A percentile compares a stretch with the other conserved stretches of the same genome.
phyloP scores from a whole-genome alignment of 2,888 invertebrate species.

The Meiosimyza platycephala region DNA sequence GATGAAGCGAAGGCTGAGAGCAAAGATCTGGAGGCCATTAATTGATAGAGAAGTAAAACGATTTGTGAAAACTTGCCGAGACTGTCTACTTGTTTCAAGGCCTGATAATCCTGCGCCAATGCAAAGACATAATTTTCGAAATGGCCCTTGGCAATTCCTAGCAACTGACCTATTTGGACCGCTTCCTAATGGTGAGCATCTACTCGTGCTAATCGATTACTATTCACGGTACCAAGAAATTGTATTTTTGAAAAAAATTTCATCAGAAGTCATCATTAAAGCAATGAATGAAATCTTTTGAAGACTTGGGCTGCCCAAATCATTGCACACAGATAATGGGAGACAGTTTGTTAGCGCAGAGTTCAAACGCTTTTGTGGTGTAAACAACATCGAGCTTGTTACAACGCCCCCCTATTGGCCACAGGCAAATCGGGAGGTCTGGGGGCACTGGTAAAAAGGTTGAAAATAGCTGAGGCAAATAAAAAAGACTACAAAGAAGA shows the following conservation, averaged over 20 bases:
- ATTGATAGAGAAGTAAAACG: slow-evolving; percentile 31
- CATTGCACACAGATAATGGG: slow-evolving; percentile 36
- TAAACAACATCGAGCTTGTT: slow-evolving; percentile 30
- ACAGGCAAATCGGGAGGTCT: slow-evolving; percentile 40
- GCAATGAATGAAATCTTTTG: neutral
- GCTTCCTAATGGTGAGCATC: slow-evolving; percentile 38
- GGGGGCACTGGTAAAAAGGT: slow-evolving; percentile 23
- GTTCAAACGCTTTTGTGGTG: slow-evolving; percentile 32
- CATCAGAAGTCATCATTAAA: too few species aligned
- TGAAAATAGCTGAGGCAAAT: slow-evolving; percentile 38
- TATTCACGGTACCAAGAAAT: slow-evolving; percentile 24
- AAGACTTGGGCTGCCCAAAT: slow-evolving; percentile 36
- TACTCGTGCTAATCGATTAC: slow-evolving; percentile 42
- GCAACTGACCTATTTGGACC: slow-evolving; percentile 39
- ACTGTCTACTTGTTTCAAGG: slow-evolving; percentile 39
- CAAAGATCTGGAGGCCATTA: slow-evolving; percentile 39
- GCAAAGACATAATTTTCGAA: slow-evolving; percentile 34
- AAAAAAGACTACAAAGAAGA: slow-evolving; percentile 39
- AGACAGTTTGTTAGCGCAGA: slow-evolving; percentile 30
- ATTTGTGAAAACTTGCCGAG: slow-evolving; percentile 36
- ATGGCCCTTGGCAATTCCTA: slow-evolving; percentile 39
- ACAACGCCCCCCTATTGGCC: slow-evolving; percentile 38
- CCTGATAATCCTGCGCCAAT: slow-evolving; percentile 34
- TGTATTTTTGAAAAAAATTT: neutral
- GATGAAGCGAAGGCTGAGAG: slow-evolving; percentile 35